phyloP scores from a whole-genome alignment of 2,797 vertebrate species.

The Garrulus glandarius region DNA sequence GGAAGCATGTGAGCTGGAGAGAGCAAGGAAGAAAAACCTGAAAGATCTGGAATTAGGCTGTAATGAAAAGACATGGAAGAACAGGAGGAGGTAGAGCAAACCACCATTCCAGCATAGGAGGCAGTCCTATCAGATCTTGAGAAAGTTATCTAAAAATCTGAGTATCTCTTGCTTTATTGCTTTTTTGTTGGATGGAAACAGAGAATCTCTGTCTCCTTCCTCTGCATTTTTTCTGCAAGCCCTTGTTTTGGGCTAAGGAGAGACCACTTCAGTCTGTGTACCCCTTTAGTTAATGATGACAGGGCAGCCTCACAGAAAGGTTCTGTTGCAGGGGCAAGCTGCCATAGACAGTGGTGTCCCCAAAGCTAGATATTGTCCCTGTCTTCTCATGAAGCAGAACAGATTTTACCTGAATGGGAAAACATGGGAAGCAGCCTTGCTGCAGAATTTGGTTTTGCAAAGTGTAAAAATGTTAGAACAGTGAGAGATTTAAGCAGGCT shows the following conservation, averaged over 20 bases:
- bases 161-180: background rate
- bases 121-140: background rate
- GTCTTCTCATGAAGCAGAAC: background rate
- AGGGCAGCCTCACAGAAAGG: background rate
- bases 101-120: background rate
- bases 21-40: constrained; percentile 19
- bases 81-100: background rate
- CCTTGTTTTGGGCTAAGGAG: background rate
- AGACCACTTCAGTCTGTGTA: background rate
- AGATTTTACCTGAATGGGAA: background rate
- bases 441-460: background rate
- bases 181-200: background rate
- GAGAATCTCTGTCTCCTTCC: background rate
- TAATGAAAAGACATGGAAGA: background rate
- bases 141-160: background rate
- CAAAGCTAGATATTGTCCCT: background rate
- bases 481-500: background rate
- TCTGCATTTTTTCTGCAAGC: background rate
- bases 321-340: background rate
- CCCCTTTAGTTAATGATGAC: background rate
- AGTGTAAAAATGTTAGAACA: background rate
- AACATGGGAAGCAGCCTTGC: background rate
- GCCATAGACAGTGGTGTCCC: background rate
- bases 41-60: background rate
- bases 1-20: background rate